Evolutionary conservation across 2,113 vertebrate genomes (phyloP).

Genomic region (Anseranas semipalmata): DNA sequence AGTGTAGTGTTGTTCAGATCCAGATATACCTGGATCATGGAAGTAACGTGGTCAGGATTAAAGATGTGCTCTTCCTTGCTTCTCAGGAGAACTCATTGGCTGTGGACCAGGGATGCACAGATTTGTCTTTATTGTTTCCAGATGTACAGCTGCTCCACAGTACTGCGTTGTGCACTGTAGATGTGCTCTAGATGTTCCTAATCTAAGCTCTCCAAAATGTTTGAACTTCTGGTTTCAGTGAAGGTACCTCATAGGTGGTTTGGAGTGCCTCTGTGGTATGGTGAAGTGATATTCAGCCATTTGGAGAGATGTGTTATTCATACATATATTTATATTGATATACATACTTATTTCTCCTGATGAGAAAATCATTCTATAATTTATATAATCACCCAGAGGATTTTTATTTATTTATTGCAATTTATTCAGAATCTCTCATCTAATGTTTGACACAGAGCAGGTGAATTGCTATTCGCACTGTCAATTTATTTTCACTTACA

Average conservation of each 20-base stretch:
- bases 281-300: background rate
- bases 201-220: background rate
- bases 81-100: background rate
- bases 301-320: background rate
- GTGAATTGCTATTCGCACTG: background rate
- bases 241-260: background rate
- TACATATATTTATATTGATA: background rate
- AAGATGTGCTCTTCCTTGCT: background rate
- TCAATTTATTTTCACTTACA: background rate
- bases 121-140: background rate
- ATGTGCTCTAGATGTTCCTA: background rate
- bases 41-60: background rate
- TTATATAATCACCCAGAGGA: background rate
- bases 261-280: background rate
- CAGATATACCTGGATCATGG: background rate
- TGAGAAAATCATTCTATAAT: background rate
- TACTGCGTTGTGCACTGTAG: background rate
- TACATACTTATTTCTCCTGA: background rate
- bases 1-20: background rate
- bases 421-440: background rate
- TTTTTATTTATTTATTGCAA: background rate
- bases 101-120: background rate
- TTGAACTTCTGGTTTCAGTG: background rate
- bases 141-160: background rate
- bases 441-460: background rate